Evolutionary conservation across 2,888 invertebrate species (phyloP), one percentile per base, ranked within the genome.

Genomic region (Acrobasis suavella): DNA sequence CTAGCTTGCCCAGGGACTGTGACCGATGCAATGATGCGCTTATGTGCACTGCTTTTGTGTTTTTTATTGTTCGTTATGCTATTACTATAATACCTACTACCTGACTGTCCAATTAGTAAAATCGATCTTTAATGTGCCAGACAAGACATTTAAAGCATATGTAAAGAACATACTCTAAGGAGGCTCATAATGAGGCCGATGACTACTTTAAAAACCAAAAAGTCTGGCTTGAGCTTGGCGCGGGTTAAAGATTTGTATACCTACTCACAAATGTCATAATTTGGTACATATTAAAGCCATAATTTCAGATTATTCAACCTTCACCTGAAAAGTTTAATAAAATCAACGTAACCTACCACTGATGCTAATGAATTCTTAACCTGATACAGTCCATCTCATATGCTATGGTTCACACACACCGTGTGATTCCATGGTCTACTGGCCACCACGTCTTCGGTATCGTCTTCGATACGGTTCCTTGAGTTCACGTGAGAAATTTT

Each of bases 381-480:
- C 46, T 15, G 62, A 55, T 55, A 64, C 39, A 37, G 50, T 42
- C 10, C 67, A 64, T 70, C 70, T 73, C 74, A 68, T 69, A 70
- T 68, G 67, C 67, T 69, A 66, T 62, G 64, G 77, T 83, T 83
- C 86, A 86, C 85, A 85, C 82, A 84, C 80, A 46, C 69, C 87
- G 86, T 87, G 87, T 80, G 87, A 86, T 82, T 80, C 75, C 72
- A 87, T 83, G 87, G 82, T 86, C 85, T 79, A 78, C 42, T 81
- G 83, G 60, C 50, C 67, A 61, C 64, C 69, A 67, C 72, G 81
- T 87, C 87, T 87, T 87, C 83, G 74, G 80, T 85, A 83, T 77
- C 85, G 86, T 87, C 86, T 86, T 83, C 75, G 73, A 71, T 69
- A 78, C 83, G 86, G 67, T 70, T 70, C 69, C 69, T 58, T 72